phyloP scores from a whole-genome alignment of 1,140 invertebrate species.

The Trigoniulus corallinus region DNA sequence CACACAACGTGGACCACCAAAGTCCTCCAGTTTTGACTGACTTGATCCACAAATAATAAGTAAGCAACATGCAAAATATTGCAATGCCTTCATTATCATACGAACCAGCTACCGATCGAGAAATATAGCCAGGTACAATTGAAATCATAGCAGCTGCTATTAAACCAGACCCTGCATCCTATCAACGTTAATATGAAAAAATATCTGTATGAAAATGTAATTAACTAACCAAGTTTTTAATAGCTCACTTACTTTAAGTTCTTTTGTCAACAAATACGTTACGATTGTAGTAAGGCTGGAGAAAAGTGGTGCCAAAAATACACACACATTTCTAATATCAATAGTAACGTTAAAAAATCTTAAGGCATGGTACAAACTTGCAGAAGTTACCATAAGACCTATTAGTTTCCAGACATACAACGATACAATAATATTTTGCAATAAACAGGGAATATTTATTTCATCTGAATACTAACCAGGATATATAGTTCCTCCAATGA shows the following conservation, averaged over 20 bases:
- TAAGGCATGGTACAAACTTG: constrained; percentile 72
- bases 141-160: constrained; percentile 88
- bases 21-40: constrained; percentile 90
- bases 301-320: constrained; percentile 92
- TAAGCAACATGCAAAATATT: constrained; percentile 95
- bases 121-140: constrained; percentile 95
- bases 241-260: constrained; percentile 54
- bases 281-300: constrained; percentile 90
- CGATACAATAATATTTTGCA: constrained; percentile 6
- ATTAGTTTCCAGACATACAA: constrained; percentile 6
- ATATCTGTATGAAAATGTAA: neutral
- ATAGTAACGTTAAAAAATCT: constrained; percentile 84
- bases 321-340: constrained; percentile 93
- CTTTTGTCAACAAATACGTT: constrained; percentile 89
- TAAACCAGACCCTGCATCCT: constrained; percentile 80
- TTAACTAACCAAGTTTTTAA: neutral
- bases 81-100: constrained; percentile 99
- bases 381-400: constrained; percentile 89
- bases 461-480: constrained; percentile 38
- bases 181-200: neutral
- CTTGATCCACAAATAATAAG: constrained; percentile 97
- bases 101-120: constrained; percentile 81
- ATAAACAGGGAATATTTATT: too few species aligned
- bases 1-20: constrained; percentile 74
- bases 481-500: constrained; percentile 95